Evolutionary conservation across 37 sponge, comb jelly and placozoan species (phyloP).

Genomic region (Aplysina aerophoba): DNA sequence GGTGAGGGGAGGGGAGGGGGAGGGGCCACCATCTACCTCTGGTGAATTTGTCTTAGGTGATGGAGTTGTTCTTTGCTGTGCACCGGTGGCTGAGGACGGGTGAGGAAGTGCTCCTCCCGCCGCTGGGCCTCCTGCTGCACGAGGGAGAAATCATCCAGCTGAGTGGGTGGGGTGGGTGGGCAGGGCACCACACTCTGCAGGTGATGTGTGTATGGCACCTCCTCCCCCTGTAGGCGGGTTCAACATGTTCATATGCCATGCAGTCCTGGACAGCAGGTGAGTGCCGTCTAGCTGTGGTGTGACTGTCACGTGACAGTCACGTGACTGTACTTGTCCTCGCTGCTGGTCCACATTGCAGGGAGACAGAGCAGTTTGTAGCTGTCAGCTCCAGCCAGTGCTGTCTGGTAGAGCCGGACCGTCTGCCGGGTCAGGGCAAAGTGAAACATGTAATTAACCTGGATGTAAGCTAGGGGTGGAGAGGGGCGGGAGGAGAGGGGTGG

Average conservation of each 20-base stretch:
- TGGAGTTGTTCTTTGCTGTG: not conserved
- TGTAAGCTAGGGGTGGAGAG: not conserved
- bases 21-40: no score
- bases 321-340: not conserved
- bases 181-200: no score
- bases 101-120: conserved; percentile 1
- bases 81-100: not conserved
- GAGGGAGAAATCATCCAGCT: conserved; percentile 13
- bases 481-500: no score
- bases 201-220: no score
- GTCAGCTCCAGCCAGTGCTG: conserved; percentile 10
- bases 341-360: not conserved
- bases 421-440: conserved; percentile 29
- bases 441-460: conserved; percentile 24
- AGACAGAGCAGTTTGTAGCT: conserved; percentile 33
- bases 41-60: not conserved
- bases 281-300: not conserved
- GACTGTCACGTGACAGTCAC: not conserved
- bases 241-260: conserved; percentile 10
- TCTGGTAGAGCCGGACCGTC: conserved; percentile 28
- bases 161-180: not conserved
- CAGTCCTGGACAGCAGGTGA: not conserved
- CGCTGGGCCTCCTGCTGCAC: conserved; percentile 5
- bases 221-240: not conserved
- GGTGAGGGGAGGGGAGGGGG: no score